Base-by-base conservation (phyloP, 2,797 vertebrate genomes). In the Pangasius mekongensis region DNA sequence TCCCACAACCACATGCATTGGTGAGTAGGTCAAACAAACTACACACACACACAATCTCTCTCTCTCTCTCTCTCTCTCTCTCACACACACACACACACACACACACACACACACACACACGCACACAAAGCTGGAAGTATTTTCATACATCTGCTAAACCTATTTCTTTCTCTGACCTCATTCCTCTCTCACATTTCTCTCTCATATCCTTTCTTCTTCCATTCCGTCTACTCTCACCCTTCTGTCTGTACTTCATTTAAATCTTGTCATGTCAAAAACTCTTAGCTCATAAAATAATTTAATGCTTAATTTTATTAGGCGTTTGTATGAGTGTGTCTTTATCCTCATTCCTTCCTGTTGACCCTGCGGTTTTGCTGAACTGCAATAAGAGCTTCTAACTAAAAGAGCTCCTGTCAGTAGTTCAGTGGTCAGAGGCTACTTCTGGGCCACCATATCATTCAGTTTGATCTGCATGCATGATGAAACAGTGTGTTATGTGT, bases 121-220 rank as follows among this genome's bases (percentile, higher is more conserved):
- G 83, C 80, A 84, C 58, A 33, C 30, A 77, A 58, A 66, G 77
- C 78, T 56, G 67, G 18, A 14, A 73, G 18, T 85, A 80, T 71
- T 60, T 88, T 88, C 78, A 62, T 85, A 88, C 94, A 93, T 94
- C 92, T 94, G 92, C 87, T 90, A 66, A 76, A 89, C 69, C 87
- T 86, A 88, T 93, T 71, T 69, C 90, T 93, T 90, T 87, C 58
- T 87, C n/a, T 90, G 88, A 89, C 93, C 92, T 92, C 86, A 84
- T 73, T 54, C 36, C 36, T 85, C 24, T 43, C 49, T 85, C 77
- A 74, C 22, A 84, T 91, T 87, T 87, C 71, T 87, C 36, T 49
- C 9, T 76, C 33, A 24, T 52, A n/a, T 66, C 18, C 78, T 64
- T 52, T 74, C 54, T 39, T 62, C 16, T 83, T 60, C 52, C 11